Evolutionary conservation across 2,113 vertebrate genomes (phyloP), one percentile per base, ranked within the genome.

Genomic region (Grammomys surdaster): DNA sequence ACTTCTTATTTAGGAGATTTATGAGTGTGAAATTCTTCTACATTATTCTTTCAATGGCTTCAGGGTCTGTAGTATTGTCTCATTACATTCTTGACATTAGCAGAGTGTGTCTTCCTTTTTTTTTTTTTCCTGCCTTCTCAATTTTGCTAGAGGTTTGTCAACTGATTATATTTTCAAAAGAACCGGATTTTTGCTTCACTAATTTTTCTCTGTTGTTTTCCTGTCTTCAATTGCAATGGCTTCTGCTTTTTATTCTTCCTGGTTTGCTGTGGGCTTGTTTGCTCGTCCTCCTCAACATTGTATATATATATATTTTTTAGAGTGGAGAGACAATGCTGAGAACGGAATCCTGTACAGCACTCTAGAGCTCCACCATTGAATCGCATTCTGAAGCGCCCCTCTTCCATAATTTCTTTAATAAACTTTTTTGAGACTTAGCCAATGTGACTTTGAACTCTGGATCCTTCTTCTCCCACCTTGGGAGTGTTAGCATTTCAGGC

Each of bases 121-220:
- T 28, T 43, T 85, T 40, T 11, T 51, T 19, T 20, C 8, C 31
- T 8, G 1, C 26, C 56, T 36, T 51, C 10, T 92, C 33, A n/a
- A 17, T 84, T 85, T 92, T 58, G 13, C 69, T 78, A 84, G 16
- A 87, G 46, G 9, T 89, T 91, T 88, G 36, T 46, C 58, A 67
- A 92, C 16, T 92, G 33, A 43, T 48, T 58, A 5, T 72, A 81
- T 56, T 85, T 73, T 73, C 46, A 58, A 86, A 89, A 87, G 58
- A 51, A 78, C 31, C 20, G 77, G 24, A 56, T 90, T 89, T 91
- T 84, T 89, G n/a, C 40, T 63, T 73, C 17, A 58, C 26, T 58
- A 17, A 48, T 76, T 94, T 69, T 87, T 93, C 65, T 92, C 26
- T 94, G 36, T 67, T 85, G 40, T 67, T 67, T 46, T 85, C 60